A percentile compares a stretch with the other conserved stretches of the same genome.
Evolutionary conservation across 1,140 invertebrate genomes (phyloP).

Genomic region (Brevipalpus yothersi): DNA sequence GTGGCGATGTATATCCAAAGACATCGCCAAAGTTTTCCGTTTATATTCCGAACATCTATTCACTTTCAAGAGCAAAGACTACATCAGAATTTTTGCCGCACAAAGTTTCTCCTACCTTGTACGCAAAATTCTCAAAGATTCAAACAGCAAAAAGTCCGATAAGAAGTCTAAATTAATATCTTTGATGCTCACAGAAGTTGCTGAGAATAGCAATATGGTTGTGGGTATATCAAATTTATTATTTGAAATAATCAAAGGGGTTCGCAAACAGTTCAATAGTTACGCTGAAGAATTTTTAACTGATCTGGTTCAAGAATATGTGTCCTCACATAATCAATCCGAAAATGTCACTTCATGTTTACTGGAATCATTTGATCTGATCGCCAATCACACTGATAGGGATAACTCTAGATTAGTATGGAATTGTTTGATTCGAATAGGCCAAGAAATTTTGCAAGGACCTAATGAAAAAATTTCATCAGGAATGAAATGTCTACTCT

Average conservation of each 20-base stretch:
- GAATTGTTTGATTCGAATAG: conserved; percentile 5
- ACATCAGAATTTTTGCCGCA: conserved; percentile 74
- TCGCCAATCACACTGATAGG: conserved; percentile 9
- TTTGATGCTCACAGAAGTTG: conserved; percentile 37
- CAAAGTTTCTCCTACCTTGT: conserved; percentile 80
- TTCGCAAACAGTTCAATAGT: conserved; percentile 50
- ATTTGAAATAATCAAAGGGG: conserved; percentile 58
- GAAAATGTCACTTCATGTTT: conserved; percentile 5
- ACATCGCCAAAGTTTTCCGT: conserved; percentile 30
- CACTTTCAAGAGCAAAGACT: conserved; percentile 35
- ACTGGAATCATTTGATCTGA: conserved; percentile 1
- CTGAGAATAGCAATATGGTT: conserved; percentile 33
- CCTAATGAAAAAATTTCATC: neutral
- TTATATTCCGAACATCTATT: neutral
- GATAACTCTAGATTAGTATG: conserved; percentile 8
- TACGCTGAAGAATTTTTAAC: conserved; percentile 15
- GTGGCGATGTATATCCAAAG: conserved; percentile 41
- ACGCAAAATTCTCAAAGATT: conserved; percentile 31
- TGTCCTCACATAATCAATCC: neutral
- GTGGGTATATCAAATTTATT: conserved; percentile 50
- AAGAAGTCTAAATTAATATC: conserved; percentile 47
- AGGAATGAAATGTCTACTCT: too few relatives aligned
- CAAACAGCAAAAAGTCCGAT: neutral
- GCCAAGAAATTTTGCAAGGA: neutral
- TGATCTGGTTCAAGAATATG: conserved; percentile 3